Evolutionary conservation across 2,888 invertebrate species (phyloP).

Genomic region (Diplolepis rosae): DNA sequence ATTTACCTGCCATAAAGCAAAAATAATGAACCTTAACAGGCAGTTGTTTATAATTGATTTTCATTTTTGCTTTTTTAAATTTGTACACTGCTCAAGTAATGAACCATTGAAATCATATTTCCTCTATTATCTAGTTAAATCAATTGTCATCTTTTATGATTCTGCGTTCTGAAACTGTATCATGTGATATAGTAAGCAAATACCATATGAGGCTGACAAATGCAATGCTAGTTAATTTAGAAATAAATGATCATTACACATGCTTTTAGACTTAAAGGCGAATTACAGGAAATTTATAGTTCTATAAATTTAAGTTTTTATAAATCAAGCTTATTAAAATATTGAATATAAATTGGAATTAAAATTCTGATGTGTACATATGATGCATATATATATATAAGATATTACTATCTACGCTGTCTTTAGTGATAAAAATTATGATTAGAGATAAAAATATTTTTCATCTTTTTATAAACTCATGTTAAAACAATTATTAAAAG

Average conservation of each 20-base stretch:
- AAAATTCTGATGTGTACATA: too few species aligned
- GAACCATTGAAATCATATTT: not conserved
- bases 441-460: too few species aligned
- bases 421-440: too few species aligned
- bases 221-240: not conserved
- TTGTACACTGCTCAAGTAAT: not conserved
- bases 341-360: too few species aligned
- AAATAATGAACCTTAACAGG: constrained; percentile 92
- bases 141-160: not conserved
- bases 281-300: too few species aligned
- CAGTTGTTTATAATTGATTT: constrained; percentile 81
- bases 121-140: not conserved
- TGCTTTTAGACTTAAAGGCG: not conserved
- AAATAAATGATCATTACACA: not conserved
- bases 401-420: too few species aligned
- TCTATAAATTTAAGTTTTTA: too few species aligned
- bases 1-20: constrained; percentile 89
- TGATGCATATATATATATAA: too few species aligned
- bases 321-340: too few species aligned
- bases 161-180: not conserved
- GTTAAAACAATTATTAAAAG: too few species aligned
- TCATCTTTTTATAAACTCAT: too few species aligned
- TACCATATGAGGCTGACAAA: not conserved
- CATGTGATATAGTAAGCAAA: not conserved
- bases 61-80: constrained; percentile 66